Conservation (phyloP, 2,797 vertebrate genomes). For the Myoxocephalus aenaeus region DNA sequence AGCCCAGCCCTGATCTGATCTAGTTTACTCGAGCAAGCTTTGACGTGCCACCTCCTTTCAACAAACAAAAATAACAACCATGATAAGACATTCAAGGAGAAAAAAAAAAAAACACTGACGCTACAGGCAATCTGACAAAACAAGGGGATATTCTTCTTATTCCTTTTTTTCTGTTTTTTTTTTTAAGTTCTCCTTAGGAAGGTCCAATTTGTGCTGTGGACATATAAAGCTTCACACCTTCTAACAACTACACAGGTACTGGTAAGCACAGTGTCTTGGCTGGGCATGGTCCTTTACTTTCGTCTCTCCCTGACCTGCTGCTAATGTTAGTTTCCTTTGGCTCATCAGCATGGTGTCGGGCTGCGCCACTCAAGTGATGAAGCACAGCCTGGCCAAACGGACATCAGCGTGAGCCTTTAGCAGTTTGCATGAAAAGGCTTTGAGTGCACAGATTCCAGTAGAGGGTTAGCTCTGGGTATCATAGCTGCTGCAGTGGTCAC, state of each 20-base stretch:
- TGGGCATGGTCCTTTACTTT: slow-evolving; percentile 39
- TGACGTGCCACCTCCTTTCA: slow-evolving; percentile 33
- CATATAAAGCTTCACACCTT: slow-evolving; percentile 78
- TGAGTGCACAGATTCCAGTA: slow-evolving; percentile 74
- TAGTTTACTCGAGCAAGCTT: slow-evolving; percentile 43
- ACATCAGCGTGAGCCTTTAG: slow-evolving; percentile 73
- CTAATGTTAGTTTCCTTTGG: slow-evolving; percentile 69
- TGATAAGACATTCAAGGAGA: slow-evolving; percentile 40
- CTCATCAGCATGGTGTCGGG: slow-evolving; percentile 62
- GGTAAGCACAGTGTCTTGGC: slow-evolving; percentile 79
- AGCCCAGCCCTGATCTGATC: slow-evolving; percentile 54
- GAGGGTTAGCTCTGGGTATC: slow-evolving; percentile 68
- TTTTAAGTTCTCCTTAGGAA: slow-evolving; percentile 53
- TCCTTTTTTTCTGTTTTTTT: slow-evolving; percentile 49
- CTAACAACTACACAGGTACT: slow-evolving; percentile 74
- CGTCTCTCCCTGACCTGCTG: slow-evolving; percentile 64
- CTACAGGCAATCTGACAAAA: slow-evolving; percentile 66
- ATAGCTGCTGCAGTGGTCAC: slow-evolving; percentile 56
- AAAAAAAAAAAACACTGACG: slow-evolving; percentile 27
- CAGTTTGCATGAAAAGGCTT: slow-evolving; percentile 70
- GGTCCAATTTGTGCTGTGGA: slow-evolving; percentile 81
- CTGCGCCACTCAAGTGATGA: slow-evolving; percentile 52
- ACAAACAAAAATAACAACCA: slow-evolving; percentile 54
- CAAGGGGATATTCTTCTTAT: slow-evolving; percentile 49
- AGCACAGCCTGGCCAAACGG: slow-evolving; percentile 65